Evolutionary conservation across 2,797 vertebrate species (phyloP), one percentile per base, ranked within the genome.

Genomic region (Apodemus agrarius): DNA sequence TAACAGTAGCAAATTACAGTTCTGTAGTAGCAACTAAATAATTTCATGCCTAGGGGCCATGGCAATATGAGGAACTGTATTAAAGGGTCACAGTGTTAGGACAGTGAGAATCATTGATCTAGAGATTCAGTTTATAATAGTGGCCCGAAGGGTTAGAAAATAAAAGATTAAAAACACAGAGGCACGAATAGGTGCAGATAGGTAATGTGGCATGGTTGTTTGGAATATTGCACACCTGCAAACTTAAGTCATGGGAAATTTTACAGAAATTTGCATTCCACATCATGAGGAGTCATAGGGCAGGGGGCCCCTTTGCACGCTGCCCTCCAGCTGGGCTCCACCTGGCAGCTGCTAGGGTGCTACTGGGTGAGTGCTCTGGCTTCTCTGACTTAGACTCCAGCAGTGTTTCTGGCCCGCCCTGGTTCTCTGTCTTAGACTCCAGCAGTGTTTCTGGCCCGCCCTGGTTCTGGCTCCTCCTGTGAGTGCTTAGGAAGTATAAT

Each of bases 231-330:
- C 31, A 72, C 14, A 95, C 54, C 63, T 43, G 63, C 69, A 84
- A 94, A 96, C 74, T 92, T 67, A 80, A 24, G 31, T 75, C 84
- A 65, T 84, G 74, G 10, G 87, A 84, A 89, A 80, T 46, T n/a
- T 94, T 37, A 81, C 46, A 91, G 46, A 94, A 82, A 52, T 49
- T 37, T 34, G 31, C 26, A 4, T 26, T 16, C 13, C 69, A 1
- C 3, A 24, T 92, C 79, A 52, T 14, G 46, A 79, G 74, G 79
- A 88, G 26, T 52, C 46, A 40, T 37, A 54, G 92, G 65, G 24
- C 21, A 91, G 63, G 84, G 69, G 81, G 90, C 80, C 37, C 34
- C 59, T 89, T 52, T 94, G 6, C 6, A 9, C 6, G 49, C 13
- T 54, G 6, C 9, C 16, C 29, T 84, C 37, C 67, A 69, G 10